phyloP scores from a whole-genome alignment of 1,140 invertebrate species.

The Drosophila bifasciata region DNA sequence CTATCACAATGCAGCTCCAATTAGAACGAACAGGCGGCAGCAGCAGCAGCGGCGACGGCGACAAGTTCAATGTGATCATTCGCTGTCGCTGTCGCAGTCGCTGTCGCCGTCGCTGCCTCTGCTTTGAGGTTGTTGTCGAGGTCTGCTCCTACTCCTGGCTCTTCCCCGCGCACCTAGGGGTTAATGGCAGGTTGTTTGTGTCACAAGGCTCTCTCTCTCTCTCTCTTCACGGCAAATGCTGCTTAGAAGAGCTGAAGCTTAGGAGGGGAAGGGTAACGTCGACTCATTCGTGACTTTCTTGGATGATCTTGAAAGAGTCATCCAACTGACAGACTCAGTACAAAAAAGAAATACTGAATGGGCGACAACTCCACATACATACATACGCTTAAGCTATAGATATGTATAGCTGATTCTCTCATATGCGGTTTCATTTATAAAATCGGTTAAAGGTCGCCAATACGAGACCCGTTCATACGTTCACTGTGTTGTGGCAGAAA shows the following conservation, averaged over 20 bases:
- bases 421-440: too few species aligned
- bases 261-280: too few species aligned
- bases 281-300: constrained; percentile 19
- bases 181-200: constrained; percentile 37
- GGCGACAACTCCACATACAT: constrained; percentile 2
- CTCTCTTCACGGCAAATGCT: constrained; percentile 21
- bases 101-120: neutral
- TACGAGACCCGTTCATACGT: too few species aligned
- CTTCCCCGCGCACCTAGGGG: constrained; percentile 26
- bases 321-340: constrained; percentile 11
- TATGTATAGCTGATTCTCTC: too few species aligned
- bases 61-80: constrained; percentile 62
- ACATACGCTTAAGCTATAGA: too few species aligned
- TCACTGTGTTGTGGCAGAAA: too few species aligned
- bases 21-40: constrained; percentile 62
- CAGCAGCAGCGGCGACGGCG: constrained; percentile 10
- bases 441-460: too few species aligned
- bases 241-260: constrained; percentile 7
- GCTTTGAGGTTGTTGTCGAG: constrained; percentile 43
- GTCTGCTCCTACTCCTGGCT: constrained; percentile 5
- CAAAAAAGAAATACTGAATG: constrained; percentile 23
- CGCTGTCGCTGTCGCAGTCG: constrained; percentile 16
- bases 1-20: constrained; percentile 67
- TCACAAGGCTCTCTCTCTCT: constrained; percentile 34
- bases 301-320: constrained; percentile 37